These are phyloP conservation scores for Monodelphis domestica DNA, from an alignment of 2,797 vertebrate genomes.

Conservation along the genomic window DNA sequence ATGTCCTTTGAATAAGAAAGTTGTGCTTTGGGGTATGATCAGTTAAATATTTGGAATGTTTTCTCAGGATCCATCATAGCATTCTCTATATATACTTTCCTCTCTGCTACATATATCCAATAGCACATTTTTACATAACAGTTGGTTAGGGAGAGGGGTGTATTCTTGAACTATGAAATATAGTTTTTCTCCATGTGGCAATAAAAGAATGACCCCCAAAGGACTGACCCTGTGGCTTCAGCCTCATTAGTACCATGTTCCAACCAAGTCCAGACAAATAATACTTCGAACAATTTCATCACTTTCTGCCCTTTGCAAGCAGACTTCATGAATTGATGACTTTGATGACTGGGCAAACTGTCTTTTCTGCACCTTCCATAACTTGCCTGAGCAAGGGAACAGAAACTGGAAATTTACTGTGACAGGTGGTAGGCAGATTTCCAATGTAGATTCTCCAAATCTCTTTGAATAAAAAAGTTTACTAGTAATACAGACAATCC, in stretches of 20 bases:
- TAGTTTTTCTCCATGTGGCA: not conserved
- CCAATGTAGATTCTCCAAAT: conserved; percentile 24
- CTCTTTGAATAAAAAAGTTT: not conserved
- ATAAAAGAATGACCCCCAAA: not conserved
- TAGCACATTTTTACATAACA: not conserved
- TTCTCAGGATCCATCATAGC: conserved; percentile 21
- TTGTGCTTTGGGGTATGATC: conserved; percentile 13
- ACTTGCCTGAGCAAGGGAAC: conserved; percentile 43
- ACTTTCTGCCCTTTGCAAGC: conserved; percentile 10
- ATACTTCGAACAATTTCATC: conserved; percentile 40
- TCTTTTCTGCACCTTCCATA: conserved; percentile 44
- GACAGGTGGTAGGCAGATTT: conserved; percentile 59
- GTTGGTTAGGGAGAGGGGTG: not conserved
- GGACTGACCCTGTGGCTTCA: not conserved
- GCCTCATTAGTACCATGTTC: not conserved
- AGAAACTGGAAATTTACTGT: conserved; percentile 55
- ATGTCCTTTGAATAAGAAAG: not conserved
- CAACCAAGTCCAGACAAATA: conserved; percentile 33
- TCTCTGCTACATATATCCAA: not conserved
- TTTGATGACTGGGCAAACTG: conserved; percentile 57
- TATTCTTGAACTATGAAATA: not conserved
- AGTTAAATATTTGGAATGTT: not conserved
- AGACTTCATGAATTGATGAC: conserved; percentile 57
- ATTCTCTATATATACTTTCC: not conserved
- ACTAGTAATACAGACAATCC: conserved; percentile 7